phyloP scores from a whole-genome alignment of 1,140 invertebrate genomes.

The Microplitis mediator region DNA sequence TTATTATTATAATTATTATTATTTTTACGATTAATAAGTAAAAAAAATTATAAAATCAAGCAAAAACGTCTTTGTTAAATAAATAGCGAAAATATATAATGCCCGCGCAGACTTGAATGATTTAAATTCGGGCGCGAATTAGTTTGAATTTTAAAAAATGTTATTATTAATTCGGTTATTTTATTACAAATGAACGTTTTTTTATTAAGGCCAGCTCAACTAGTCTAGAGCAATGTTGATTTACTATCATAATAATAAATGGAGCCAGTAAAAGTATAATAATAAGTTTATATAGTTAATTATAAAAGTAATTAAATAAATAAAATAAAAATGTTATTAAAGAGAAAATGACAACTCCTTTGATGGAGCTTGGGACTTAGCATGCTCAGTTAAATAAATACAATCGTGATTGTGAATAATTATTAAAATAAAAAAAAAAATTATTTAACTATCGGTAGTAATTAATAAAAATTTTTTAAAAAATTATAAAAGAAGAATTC shows the following conservation, averaged over 20 bases:
- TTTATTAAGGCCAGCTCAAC: slow-evolving; percentile 60
- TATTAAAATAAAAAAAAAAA: slow-evolving; percentile 30
- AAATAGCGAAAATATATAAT: too few species aligned
- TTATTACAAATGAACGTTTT: slow-evolving; percentile 7
- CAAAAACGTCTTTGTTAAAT: background rate
- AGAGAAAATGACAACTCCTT: slow-evolving; percentile 54
- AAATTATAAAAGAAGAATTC: slow-evolving; percentile 58
- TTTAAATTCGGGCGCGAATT: background rate
- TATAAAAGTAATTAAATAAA: slow-evolving; percentile 36
- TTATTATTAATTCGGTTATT: background rate
- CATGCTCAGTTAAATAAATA: slow-evolving; percentile 63
- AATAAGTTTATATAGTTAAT: slow-evolving; percentile 29
- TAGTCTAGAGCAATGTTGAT: slow-evolving; percentile 61
- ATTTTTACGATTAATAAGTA: too few species aligned
- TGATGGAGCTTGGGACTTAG: slow-evolving; percentile 63
- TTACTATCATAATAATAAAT: slow-evolving; percentile 42
- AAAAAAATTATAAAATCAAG: background rate
- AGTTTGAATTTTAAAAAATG: slow-evolving; percentile 4
- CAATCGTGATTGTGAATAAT: slow-evolving; percentile 53
- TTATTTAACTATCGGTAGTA: slow-evolving; percentile 37
- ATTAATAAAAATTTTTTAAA: slow-evolving; percentile 36
- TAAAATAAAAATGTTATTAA: slow-evolving; percentile 38
- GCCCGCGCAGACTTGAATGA: too few species aligned
- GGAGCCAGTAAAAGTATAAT: slow-evolving; percentile 52
- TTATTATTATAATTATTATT: background rate